phyloP scores from a whole-genome alignment of 2,797 vertebrate species.

The Sciurus carolinensis region DNA sequence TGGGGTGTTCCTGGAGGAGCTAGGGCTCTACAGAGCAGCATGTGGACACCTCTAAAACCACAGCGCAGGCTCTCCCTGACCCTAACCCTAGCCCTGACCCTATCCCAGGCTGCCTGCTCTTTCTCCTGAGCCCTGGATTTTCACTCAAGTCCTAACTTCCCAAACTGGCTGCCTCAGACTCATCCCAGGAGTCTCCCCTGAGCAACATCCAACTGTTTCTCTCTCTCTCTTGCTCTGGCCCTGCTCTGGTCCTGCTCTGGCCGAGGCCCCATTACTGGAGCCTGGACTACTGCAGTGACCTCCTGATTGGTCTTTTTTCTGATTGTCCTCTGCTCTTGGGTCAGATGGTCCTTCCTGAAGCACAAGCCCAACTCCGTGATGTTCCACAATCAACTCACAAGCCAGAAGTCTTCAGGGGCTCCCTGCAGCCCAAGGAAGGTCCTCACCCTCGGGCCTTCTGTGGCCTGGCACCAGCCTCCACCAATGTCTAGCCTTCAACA shows the following conservation, averaged over 20 bases:
- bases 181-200: background rate
- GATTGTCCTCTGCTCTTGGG: background rate
- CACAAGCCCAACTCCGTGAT: background rate
- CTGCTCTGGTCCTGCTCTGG: background rate
- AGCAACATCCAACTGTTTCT: background rate
- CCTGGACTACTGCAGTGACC: background rate
- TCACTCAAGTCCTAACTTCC: background rate
- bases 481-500: fast-evolving
- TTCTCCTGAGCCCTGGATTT: background rate
- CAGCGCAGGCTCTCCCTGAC: background rate
- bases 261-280: background rate
- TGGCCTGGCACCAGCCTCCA: fast-evolving
- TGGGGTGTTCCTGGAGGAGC: background rate
- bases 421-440: background rate
- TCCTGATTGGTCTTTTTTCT: background rate
- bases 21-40: background rate
- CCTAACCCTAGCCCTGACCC: no score
- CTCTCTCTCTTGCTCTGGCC: background rate
- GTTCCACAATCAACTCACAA: background rate
- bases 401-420: background rate
- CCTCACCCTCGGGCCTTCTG: fast-evolving
- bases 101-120: background rate
- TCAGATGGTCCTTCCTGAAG: background rate
- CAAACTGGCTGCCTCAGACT: background rate
- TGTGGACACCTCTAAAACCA: fast-evolving